These are phyloP conservation scores for Aromia moschata DNA, from an alignment of 2,888 invertebrate species.

Conservation along the genomic window DNA sequence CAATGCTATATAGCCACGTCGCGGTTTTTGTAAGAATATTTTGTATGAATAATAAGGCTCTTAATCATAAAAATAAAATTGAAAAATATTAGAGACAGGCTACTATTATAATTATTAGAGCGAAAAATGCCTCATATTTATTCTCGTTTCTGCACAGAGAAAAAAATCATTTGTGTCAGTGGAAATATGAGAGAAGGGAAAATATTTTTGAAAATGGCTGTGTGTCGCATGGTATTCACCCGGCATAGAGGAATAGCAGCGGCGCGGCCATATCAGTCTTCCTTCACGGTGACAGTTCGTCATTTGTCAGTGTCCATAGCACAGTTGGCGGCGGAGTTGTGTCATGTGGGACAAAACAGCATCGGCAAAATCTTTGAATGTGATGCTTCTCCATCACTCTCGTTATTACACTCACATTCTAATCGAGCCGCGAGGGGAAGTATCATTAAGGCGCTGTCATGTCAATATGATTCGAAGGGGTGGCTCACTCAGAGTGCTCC, in stretches of 20 bases:
- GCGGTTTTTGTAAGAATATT: conserved; percentile 43
- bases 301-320: conserved; percentile 66
- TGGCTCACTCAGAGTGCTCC: conserved; percentile 59
- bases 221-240: conserved; percentile 59
- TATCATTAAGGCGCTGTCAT: conserved; percentile 65
- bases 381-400: conserved; percentile 40
- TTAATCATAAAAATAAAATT: conserved; percentile 57
- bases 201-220: conserved; percentile 62
- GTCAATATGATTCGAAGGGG: conserved; percentile 64
- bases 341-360: conserved; percentile 65
- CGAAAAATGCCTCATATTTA: conserved; percentile 60
- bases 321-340: conserved; percentile 64
- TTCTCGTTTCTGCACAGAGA: conserved; percentile 55
- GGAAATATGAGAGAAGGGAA: conserved; percentile 57
- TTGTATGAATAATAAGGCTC: conserved; percentile 48
- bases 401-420: conserved; percentile 54
- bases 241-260: conserved; percentile 61
- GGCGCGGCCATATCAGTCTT: conserved; percentile 66
- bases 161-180: conserved; percentile 50
- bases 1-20: conserved; percentile 31
- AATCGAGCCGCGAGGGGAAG: conserved; percentile 58
- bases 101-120: conserved; percentile 61
- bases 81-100: conserved; percentile 59
- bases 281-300: conserved; percentile 66
- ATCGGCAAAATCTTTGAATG: conserved; percentile 60